These are phyloP conservation scores for Hystrix brachyura DNA, from an alignment of 2,113 vertebrate species.

Conservation along the genomic window DNA sequence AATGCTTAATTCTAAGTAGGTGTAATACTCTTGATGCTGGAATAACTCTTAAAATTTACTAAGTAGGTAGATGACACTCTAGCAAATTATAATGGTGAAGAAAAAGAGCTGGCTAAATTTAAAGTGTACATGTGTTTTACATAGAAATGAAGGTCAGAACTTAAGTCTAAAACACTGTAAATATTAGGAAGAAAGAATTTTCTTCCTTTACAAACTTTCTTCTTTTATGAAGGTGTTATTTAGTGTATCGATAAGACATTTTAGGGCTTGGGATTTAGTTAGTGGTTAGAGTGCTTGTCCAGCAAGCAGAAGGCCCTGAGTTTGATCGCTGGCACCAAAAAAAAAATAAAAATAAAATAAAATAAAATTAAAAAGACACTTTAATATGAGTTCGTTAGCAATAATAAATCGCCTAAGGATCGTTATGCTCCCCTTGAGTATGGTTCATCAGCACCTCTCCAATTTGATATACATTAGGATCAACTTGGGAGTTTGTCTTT, in stretches of 20 bases:
- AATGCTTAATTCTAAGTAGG: neutral
- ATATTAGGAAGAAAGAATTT: neutral
- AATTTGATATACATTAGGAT: neutral
- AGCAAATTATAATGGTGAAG: neutral
- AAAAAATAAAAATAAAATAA: too few species aligned
- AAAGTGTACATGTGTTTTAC: neutral
- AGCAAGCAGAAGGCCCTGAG: too few species aligned
- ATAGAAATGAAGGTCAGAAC: neutral
- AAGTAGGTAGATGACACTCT: neutral
- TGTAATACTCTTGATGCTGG: neutral
- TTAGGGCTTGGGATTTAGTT: neutral
- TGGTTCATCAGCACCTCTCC: neutral
- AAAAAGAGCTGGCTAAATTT: neutral
- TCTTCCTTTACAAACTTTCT: neutral
- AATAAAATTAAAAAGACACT: neutral
- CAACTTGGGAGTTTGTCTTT: neutral
- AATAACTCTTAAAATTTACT: neutral
- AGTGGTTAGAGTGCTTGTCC: too few species aligned
- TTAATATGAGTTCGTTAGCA: neutral
- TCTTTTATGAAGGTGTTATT: neutral
- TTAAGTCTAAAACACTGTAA: neutral
- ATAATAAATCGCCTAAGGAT: neutral
- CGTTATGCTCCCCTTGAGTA: neutral
- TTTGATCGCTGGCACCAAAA: too few species aligned
- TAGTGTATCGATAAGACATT: neutral